Conservation (phyloP, 2,888 invertebrate species). For the Lithophane leautieri region DNA sequence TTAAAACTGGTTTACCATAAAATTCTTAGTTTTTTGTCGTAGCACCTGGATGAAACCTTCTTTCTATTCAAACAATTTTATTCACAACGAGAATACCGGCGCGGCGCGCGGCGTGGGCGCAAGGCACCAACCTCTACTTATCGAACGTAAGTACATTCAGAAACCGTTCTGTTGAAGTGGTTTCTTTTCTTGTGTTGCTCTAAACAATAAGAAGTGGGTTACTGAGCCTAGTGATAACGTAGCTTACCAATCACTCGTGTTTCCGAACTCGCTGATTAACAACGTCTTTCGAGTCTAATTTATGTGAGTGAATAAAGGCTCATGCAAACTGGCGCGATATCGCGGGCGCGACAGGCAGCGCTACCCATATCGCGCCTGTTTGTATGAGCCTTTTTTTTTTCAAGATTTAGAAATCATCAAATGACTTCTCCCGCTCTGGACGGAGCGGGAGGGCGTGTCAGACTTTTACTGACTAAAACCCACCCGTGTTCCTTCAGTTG, state of each 20-base stretch:
- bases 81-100: not conserved
- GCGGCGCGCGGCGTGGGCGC: slow-evolving; percentile 14
- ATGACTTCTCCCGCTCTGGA: no score
- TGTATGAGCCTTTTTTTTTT: no score
- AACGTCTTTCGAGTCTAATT: not conserved
- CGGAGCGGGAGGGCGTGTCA: no score
- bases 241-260: not conserved
- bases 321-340: no score
- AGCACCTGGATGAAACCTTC: not conserved
- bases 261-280: not conserved
- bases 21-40: not conserved
- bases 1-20: no score
- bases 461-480: no score
- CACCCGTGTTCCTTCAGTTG: no score
- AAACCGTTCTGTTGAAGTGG: not conserved
- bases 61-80: not conserved
- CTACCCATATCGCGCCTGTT: no score
- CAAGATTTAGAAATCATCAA: no score
- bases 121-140: not conserved
- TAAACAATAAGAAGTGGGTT: slow-evolving; percentile 36
- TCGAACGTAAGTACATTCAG: slow-evolving; percentile 4
- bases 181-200: slow-evolving; percentile 32
- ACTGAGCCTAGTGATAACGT: slow-evolving; percentile 30
- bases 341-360: no score
- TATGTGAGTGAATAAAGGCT: no score